A percentile compares a stretch with the other conserved stretches of the same genome.
These are phyloP conservation scores for Silurus glanis DNA, from an alignment of 2,113 vertebrate species.

Conservation along the genomic window DNA sequence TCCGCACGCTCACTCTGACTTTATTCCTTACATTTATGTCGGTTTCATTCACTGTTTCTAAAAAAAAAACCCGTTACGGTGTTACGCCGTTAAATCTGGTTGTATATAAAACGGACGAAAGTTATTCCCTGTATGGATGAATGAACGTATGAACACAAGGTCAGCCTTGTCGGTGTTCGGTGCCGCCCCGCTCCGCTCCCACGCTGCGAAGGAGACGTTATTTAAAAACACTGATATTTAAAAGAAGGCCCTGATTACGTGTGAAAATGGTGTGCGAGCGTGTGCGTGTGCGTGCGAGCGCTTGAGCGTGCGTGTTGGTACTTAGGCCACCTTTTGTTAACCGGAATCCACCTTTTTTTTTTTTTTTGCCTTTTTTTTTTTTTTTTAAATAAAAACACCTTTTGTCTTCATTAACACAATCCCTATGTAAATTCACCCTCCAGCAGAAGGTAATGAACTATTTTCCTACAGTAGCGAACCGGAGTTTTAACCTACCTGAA, in stretches of 20 bases:
- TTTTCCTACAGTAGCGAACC: slow-evolving; percentile 62
- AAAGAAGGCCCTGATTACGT: slow-evolving; percentile 53
- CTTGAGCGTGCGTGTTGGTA: slow-evolving; percentile 31
- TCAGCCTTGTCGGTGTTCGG: slow-evolving; percentile 33
- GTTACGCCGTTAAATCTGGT: not conserved
- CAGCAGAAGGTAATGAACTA: slow-evolving; percentile 55
- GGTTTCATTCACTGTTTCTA: slow-evolving; percentile 54
- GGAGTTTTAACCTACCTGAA: slow-evolving; percentile 58
- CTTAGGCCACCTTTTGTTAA: slow-evolving; percentile 58
- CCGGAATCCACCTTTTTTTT: slow-evolving; percentile 41
- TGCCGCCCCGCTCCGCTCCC: slow-evolving; percentile 5
- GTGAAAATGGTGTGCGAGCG: slow-evolving; percentile 50
- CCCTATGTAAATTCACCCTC: slow-evolving; percentile 59
- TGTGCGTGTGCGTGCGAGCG: too few species aligned
- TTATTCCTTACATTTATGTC: slow-evolving; percentile 43
- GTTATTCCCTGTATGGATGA: slow-evolving; percentile 59
- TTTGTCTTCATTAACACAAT: slow-evolving; percentile 57
- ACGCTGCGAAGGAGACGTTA: slow-evolving; percentile 18
- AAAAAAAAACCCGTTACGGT: slow-evolving; percentile 58
- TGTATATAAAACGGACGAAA: slow-evolving; percentile 56
- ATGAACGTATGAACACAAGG: slow-evolving; percentile 7
- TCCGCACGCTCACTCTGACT: slow-evolving; percentile 16
- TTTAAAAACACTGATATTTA: slow-evolving; percentile 40
- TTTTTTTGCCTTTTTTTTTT: slow-evolving; percentile 61
- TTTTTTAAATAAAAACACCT: slow-evolving; percentile 49